Base-by-base conservation (phyloP, 2,113 vertebrate species). In the Lagenorhynchus albirostris region DNA sequence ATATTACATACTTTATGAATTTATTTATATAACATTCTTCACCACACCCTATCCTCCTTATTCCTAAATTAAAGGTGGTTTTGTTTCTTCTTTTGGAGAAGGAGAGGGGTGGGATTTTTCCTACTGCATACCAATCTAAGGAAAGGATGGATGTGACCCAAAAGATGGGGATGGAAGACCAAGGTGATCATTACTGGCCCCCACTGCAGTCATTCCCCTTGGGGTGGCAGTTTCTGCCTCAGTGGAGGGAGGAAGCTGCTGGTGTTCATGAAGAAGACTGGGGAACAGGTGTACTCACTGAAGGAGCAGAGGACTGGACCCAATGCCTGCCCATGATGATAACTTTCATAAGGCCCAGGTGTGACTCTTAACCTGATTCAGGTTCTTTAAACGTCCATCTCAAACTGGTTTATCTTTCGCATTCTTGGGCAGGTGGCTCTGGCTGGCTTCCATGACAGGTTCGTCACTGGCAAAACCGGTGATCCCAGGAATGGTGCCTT, bases 401-500 rank as follows among this genome's bases (percentile, higher is more conserved):
- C 92, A 96, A 96, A 97, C 68, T 97, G 94, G 97, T 98, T 98
- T 99, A 92, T 98, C 98, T 58, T 98, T 97, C 0, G 92, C 93
- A 86, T 20, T 97, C 65, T 71, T 74, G 15, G 8, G 1, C 20
- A 36, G 47, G 0, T 98, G 98, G 5, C 68, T 92, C 1, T 97
- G 98, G 85, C 81, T 98, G 91, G 97, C 98, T 38, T 98, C 98
- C 0, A 38, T n/a, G 95, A 97, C 96, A 15, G 88, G 0, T 95
- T 98, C 98, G 83, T 99, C 98, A 47, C 50, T 33, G 1, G 1
- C 71, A 4, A 98, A 99, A 96, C 98, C 99, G 55, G 99, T 99
- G 5, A 99, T 99, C 23, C 99, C 99, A 21, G 99, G 99, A 98
- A 99, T 99, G 94, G 98, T 98, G 0, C 99, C 41, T 12, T n/a